A percentile compares a stretch with the other conserved stretches of the same genome.
Conservation (phyloP, 2,888 invertebrate genomes). For the Hirudinaria manillensis region DNA sequence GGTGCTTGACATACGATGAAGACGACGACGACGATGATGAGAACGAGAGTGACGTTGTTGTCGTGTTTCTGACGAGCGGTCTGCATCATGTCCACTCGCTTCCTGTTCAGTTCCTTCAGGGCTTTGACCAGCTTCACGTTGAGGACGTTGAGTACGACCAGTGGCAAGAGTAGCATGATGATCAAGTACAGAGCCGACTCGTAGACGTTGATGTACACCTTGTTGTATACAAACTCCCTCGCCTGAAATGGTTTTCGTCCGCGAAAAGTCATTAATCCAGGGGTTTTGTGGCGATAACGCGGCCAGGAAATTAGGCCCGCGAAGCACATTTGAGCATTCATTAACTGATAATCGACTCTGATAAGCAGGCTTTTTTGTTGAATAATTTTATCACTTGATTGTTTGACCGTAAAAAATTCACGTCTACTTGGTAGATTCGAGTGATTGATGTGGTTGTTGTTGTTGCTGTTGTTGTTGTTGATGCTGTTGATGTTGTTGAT, state of each 20-base stretch:
- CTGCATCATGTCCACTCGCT: slow-evolving; percentile 38
- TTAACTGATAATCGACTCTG: no score
- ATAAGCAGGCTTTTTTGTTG: no score
- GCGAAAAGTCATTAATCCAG: no score
- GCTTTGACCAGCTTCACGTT: slow-evolving; percentile 40
- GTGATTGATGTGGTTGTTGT: no score
- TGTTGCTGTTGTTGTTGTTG: no score
- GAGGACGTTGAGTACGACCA: slow-evolving; percentile 38
- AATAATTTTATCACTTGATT: no score
- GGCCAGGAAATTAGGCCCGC: no score
- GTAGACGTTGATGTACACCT: slow-evolving; percentile 32
- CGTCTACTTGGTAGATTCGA: no score
- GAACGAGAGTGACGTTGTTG: slow-evolving; percentile 41
- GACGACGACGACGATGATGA: slow-evolving; percentile 41
- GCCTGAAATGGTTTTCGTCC: neutral
- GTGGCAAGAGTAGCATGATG: slow-evolving; percentile 39
- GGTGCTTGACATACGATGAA: slow-evolving; percentile 41
- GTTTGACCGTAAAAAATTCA: no score
- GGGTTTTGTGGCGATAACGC: no score
- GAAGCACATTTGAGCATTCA: no score
- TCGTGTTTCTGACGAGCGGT: slow-evolving; percentile 40
- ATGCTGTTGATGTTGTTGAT: no score
- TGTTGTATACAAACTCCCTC: slow-evolving; percentile 26
- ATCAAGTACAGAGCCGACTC: slow-evolving; percentile 33
- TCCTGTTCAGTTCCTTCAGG: slow-evolving; percentile 37